Percentiles rank a stretch among this genome's conserved stretches.
phyloP scores from a whole-genome alignment of 2,797 vertebrate genomes.

The Vireo griseus region DNA sequence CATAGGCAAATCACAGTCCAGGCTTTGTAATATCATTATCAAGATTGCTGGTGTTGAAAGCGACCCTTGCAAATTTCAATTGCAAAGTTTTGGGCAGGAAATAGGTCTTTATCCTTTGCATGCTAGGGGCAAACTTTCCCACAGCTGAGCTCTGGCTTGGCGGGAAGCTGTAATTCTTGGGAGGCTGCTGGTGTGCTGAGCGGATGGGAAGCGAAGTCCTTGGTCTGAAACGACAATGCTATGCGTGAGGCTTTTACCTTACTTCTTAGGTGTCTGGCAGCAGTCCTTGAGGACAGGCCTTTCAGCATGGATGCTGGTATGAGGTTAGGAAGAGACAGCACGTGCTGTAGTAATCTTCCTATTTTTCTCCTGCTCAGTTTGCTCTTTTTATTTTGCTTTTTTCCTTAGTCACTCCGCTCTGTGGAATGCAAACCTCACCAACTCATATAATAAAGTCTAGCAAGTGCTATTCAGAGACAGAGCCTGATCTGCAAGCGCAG shows the following conservation, averaged over 20 bases:
- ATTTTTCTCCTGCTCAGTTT: background rate
- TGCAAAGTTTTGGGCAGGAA: slow-evolving; percentile 19
- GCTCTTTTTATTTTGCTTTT: background rate
- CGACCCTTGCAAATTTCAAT: background rate
- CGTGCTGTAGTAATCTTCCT: background rate
- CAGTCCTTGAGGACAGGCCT: background rate
- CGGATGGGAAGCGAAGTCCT: accelerated
- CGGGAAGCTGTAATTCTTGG: background rate
- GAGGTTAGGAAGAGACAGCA: background rate
- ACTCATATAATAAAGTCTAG: background rate
- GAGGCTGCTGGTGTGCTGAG: background rate
- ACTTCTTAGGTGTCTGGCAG: background rate
- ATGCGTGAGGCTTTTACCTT: background rate
- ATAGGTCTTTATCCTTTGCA: slow-evolving; percentile 7
- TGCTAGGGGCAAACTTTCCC: slow-evolving; percentile 38
- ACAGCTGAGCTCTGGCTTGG: background rate
- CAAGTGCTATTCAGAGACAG: slow-evolving; percentile 6
- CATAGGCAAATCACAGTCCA: background rate
- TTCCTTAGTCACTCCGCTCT: background rate
- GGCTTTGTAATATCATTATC: background rate
- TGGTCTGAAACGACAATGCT: accelerated
- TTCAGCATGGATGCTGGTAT: background rate
- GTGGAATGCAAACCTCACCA: slow-evolving; percentile 11
- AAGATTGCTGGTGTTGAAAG: background rate
- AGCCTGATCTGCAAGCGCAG: background rate